Evolutionary conservation across 2,888 invertebrate genomes (phyloP).

Genomic region (Andrena hattorfiana): DNA sequence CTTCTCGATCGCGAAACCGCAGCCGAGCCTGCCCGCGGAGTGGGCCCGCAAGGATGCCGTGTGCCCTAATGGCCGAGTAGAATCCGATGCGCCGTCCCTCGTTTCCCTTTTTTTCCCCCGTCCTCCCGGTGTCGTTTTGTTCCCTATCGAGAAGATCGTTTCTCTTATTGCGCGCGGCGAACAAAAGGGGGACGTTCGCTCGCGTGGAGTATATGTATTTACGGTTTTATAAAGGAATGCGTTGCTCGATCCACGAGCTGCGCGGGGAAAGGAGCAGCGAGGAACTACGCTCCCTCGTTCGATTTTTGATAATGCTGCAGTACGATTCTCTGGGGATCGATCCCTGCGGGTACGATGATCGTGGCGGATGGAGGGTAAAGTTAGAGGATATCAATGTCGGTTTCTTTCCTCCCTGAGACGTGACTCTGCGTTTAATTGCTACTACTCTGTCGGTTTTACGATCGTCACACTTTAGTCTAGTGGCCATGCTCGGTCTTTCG

Average conservation of each 20-base stretch:
- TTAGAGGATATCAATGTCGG: neutral
- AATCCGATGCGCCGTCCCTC: constrained; percentile 32
- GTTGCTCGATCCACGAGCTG: neutral
- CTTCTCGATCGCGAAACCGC: constrained; percentile 70
- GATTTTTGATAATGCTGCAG: constrained; percentile 1
- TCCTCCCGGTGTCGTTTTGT: constrained; percentile 17
- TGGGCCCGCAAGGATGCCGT: constrained; percentile 38
- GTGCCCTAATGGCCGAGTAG: constrained; percentile 70
- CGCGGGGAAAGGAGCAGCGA: neutral
- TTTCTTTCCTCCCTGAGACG: neutral
- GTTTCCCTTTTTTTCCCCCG: constrained; percentile 11
- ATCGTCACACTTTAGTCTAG: constrained; percentile 15
- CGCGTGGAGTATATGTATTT: constrained; percentile 23
- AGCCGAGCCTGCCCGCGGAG: constrained; percentile 49
- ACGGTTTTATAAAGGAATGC: constrained; percentile 18
- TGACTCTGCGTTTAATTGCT: neutral
- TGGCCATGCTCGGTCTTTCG: neutral
- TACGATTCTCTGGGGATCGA: too few relatives aligned
- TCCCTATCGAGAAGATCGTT: constrained; percentile 33
- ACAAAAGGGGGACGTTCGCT: constrained; percentile 30
- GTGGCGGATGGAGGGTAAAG: neutral
- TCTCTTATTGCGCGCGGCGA: constrained; percentile 34
- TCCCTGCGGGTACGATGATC: too few relatives aligned
- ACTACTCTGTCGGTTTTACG: constrained; percentile 5
- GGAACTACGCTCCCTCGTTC: too few relatives aligned